These are phyloP conservation scores for Pseudachorutes palmiensis DNA, from an alignment of 1,140 invertebrate species.

Conservation along the genomic window DNA sequence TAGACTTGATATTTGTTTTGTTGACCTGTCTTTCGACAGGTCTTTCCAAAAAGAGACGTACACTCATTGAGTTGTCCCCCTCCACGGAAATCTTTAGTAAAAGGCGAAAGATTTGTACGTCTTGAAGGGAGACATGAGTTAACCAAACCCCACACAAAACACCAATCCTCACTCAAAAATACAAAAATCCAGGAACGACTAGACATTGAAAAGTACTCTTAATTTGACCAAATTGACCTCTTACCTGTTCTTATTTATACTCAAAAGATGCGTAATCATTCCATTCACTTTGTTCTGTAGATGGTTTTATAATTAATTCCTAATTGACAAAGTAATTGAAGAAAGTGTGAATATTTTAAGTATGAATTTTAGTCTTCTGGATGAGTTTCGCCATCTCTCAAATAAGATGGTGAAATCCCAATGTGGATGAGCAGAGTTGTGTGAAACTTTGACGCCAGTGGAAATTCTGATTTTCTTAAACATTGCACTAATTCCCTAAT, in stretches of 20 bases:
- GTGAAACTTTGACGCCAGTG: no score
- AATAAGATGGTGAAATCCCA: background rate
- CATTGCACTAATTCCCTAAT: no score
- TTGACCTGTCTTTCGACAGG: constrained; percentile 26
- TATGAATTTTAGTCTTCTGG: background rate
- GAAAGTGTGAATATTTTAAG: background rate
- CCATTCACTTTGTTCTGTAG: no score
- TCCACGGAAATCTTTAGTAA: constrained; percentile 39
- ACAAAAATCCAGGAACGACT: background rate
- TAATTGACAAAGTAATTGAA: no score
- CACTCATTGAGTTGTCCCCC: constrained; percentile 32
- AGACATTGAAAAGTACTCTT: no score
- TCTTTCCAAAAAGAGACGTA: constrained; percentile 27
- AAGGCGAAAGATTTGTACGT: constrained; percentile 39
- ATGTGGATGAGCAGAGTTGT: background rate
- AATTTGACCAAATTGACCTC: no score
- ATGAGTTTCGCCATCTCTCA: no score
- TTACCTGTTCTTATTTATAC: no score
- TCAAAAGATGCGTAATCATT: no score
- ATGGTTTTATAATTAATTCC: no score
- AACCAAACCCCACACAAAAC: background rate
- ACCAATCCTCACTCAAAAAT: background rate
- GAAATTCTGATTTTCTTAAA: no score
- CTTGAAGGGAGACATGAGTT: constrained; percentile 37
- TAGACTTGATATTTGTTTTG: no score